These are phyloP conservation scores for Pseudorectes ferrugineus DNA, from an alignment of 2,113 vertebrate genomes.

Conservation along the genomic window DNA sequence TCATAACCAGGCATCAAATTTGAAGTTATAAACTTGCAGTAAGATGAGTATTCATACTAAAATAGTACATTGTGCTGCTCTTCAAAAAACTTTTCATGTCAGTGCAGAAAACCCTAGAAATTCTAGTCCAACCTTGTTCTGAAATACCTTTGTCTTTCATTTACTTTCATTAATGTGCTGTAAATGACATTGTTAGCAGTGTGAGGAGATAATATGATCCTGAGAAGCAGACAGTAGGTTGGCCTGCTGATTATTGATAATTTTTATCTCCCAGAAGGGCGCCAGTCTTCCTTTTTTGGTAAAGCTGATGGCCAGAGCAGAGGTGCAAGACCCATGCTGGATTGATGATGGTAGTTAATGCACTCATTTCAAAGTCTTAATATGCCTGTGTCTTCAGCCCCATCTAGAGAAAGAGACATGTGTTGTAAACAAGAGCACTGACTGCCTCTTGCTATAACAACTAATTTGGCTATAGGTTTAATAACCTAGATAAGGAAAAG, in stretches of 20 bases:
- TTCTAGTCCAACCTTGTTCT: neutral
- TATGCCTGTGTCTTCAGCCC: neutral
- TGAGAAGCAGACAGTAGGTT: neutral
- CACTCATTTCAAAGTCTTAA: neutral
- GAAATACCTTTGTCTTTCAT: neutral
- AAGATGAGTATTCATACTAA: neutral
- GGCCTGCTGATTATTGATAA: neutral
- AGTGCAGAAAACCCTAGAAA: neutral
- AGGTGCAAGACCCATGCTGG: neutral
- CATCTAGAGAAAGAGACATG: neutral
- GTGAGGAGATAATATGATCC: neutral
- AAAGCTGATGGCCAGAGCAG: neutral
- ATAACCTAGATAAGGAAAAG: neutral
- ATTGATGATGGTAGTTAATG: neutral
- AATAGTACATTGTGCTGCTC: neutral
- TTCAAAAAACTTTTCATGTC: neutral
- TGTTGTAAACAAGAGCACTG: neutral
- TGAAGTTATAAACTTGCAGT: neutral
- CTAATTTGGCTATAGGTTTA: neutral
- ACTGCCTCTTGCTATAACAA: neutral
- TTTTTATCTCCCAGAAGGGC: neutral
- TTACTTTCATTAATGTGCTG: neutral
- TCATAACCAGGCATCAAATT: neutral
- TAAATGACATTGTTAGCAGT: neutral
- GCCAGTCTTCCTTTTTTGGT: neutral